Evolutionary conservation across 1,140 invertebrate species (phyloP).

Genomic region (Sminthurinus signatus): DNA sequence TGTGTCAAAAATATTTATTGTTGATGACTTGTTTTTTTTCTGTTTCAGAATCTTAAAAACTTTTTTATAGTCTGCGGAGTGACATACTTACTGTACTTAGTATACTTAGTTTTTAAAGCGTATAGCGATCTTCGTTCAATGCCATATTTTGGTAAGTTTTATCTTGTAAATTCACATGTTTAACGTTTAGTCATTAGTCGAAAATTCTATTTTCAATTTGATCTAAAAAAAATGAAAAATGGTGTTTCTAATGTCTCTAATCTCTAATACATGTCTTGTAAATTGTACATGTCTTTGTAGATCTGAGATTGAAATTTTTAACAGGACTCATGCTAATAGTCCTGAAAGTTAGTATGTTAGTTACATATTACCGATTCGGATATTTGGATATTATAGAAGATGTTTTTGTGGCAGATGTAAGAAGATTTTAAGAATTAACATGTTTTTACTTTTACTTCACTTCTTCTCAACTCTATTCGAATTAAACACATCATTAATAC

Average conservation of each 20-base stretch:
- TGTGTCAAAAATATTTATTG: too few relatives aligned
- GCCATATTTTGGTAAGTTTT: conserved; percentile 88
- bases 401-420: conserved; percentile 80
- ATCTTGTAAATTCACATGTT: too few relatives aligned
- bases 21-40: background rate
- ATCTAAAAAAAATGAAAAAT: too few relatives aligned
- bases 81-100: conserved; percentile 77
- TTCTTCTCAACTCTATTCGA: too few relatives aligned
- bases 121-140: conserved; percentile 91
- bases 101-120: conserved; percentile 75
- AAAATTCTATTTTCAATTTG: too few relatives aligned
- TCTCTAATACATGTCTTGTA: too few relatives aligned
- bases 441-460: too few relatives aligned
- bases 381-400: conserved; percentile 82
- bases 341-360: conserved; percentile 64
- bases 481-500: too few relatives aligned
- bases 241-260: too few relatives aligned
- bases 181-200: too few relatives aligned
- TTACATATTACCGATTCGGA: conserved; percentile 77
- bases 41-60: conserved; percentile 66
- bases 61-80: conserved; percentile 80
- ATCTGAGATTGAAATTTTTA: conserved; percentile 83
- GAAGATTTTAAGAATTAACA: too few relatives aligned
- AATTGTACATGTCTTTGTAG: conserved; percentile 55
- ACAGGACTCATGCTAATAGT: conserved; percentile 80